Base-by-base conservation (phyloP, 1,140 invertebrate genomes). In the Maniola jurtina region DNA sequence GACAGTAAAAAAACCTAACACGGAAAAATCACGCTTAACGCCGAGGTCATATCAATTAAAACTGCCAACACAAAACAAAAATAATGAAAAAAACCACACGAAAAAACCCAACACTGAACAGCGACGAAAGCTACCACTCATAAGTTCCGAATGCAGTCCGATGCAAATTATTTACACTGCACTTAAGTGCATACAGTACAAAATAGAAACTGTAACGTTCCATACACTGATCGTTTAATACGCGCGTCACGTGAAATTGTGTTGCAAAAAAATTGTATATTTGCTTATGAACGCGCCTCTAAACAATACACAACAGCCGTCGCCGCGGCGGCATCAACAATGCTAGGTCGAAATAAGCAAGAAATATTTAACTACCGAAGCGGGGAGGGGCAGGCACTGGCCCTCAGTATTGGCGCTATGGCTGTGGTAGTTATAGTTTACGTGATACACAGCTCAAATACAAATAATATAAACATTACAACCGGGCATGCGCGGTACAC, bases 391-490 rank as follows among this genome's bases (percentile, higher is more conserved):
- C 81, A 83, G 78, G 77, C 78, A 70, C 81, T 80, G 78, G 79
- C 85, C 83, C 86, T 84, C 85, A 89, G 88, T 87, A 88, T 89
- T 88, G 86, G 88, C 81, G 86, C 81, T 84, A 80, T 80, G 84
- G 77, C 85, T 90, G 89, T 91, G 87, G 91, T 92, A 92, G 89
- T 92, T 92, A 89, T 91, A 91, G 91, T 92, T 91, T 92, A 92
- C 91, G 85, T 88, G 91, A 92, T 92, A 92, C 90, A 92, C 89
- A 91, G 87, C 87, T 91, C 87, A 91, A 92, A 92, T 92, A 92
- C 91, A 91, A 92, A 92, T 92, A 92, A 92, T 92, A 92, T 92
- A 92, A 91, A 91, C 91, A 92, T 90, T 87, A 86, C 83, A 80
- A 74, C 83, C 64, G 86, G 83, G 86, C 88, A 89, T 89, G 89